Base-by-base conservation (phyloP, 2,888 invertebrate species). In the Cyaniris semiargus region DNA sequence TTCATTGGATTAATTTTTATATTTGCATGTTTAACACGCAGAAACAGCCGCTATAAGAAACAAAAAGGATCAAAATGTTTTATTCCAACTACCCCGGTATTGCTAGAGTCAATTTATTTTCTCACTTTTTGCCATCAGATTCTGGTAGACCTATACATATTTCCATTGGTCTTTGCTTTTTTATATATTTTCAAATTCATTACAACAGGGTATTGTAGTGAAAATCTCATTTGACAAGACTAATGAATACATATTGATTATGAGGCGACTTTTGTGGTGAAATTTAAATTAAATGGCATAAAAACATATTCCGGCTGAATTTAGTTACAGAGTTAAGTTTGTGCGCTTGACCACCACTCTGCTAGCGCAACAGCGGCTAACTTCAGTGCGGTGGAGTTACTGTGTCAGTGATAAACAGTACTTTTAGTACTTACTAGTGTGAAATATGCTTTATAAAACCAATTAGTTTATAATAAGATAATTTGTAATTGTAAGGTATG, bases 401-500 rank as follows among this genome's bases (percentile, higher is more conserved):
- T 72, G 72, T 44, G 72, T 72, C 66, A 18, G 66, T 66, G 66
- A 66, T 66, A 66, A 60, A 66, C 66, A 66, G 66, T 66, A 66
- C 56, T 77, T 56, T n/a, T 72, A 56, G 76, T 77, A 84, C 83
- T 75, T 70, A 84, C 84, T 86, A 83, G 48, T 60, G 77, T 75
- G 66, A n/a, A 83, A 82, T 83, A 86, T 87, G 87, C 76, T 87
- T 87, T 84, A 81, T 85, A 85, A 72, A 72, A 77, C 72, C 53
- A 53, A 56, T 77, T 72, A 77, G 76, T 34, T 76, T 77, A 23
- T 23, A 76, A 48, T 48, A 53, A 21, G 66, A 38, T 77, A 58
- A 56, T 75, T 83, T 83, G 83, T 85, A 85, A 83, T 84, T 85
- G 85, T 84, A 86, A 89, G 88, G 89, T 89, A 85, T 81, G 83